phyloP scores from a whole-genome alignment of 2,797 vertebrate species.

The Hydrophis major region DNA sequence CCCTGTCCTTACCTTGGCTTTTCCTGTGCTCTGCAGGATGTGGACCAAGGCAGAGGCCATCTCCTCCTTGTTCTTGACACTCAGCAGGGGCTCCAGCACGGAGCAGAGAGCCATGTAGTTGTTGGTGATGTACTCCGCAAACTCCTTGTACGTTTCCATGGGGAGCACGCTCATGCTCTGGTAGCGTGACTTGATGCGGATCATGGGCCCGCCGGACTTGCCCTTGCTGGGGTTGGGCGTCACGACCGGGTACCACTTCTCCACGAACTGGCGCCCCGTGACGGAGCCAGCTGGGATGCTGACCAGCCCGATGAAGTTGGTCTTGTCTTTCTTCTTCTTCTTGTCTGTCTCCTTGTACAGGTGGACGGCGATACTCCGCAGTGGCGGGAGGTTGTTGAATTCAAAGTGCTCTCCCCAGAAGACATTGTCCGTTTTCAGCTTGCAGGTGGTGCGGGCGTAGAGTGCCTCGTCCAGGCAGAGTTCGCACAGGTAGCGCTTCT shows the following conservation, averaged over 20 bases:
- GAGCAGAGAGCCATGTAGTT: constrained; percentile 96
- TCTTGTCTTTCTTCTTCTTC: constrained; percentile 99
- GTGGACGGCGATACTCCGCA: constrained; percentile 89
- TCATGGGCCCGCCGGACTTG: constrained; percentile 90
- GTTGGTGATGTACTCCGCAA: constrained; percentile 97
- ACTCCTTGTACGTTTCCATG: constrained; percentile 99
- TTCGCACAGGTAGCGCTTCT: constrained; percentile 98
- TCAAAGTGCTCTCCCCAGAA: constrained; percentile 99
- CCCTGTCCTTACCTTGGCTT: constrained; percentile 87
- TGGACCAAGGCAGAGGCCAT: constrained; percentile 96
- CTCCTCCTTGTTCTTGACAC: constrained; percentile 98
- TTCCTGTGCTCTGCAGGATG: constrained; percentile 97
- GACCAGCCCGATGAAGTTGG: constrained; percentile 93
- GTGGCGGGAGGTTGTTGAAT: constrained; percentile 91
- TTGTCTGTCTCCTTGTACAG: constrained; percentile 98
- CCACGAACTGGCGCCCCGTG: constrained; percentile 90
- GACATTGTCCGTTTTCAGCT: constrained; percentile 97
- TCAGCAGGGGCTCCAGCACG: constrained; percentile 90
- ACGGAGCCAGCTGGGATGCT: constrained; percentile 85
- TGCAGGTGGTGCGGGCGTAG: constrained; percentile 97
- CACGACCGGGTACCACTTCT: constrained; percentile 95
- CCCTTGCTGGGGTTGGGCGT: constrained; percentile 90
- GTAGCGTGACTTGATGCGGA: constrained; percentile 94
- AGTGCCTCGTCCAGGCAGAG: constrained; percentile 93
- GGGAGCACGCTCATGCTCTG: constrained; percentile 97